A percentile compares a stretch with the other conserved stretches of the same genome.
Conservation (phyloP, 2,113 vertebrate genomes). For the Amazona vittata region DNA sequence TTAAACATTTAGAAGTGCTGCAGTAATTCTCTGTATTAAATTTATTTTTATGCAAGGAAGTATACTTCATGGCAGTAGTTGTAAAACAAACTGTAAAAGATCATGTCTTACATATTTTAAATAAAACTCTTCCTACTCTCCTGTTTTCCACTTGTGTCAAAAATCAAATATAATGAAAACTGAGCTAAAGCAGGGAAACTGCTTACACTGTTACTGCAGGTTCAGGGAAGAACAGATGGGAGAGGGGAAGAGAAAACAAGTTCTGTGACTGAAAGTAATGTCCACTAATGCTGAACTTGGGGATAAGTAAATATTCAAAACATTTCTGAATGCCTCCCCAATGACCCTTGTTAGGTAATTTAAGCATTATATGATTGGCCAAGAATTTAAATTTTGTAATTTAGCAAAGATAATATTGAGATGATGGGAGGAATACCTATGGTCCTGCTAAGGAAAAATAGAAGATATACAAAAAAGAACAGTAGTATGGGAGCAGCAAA, state of each 20-base stretch:
- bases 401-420: neutral
- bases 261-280: neutral
- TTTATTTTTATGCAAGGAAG: conserved; percentile 13
- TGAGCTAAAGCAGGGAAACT: neutral
- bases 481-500: neutral
- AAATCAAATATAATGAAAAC: neutral
- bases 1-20: conserved; percentile 7
- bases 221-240: neutral
- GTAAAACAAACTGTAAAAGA: conserved; percentile 6
- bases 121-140: neutral
- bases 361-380: neutral
- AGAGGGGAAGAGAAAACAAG: neutral
- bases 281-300: neutral
- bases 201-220: neutral
- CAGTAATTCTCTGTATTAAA: conserved; percentile 11
- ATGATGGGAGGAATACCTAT: neutral
- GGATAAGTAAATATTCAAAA: neutral
- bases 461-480: neutral
- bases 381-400: neutral
- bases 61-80: neutral
- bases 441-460: neutral
- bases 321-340: neutral
- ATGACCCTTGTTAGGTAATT: neutral
- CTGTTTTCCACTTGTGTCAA: neutral
- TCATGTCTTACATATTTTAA: conserved; percentile 13